These are phyloP conservation scores for Ceryle rudis DNA, from an alignment of 2,797 vertebrate species.

Conservation along the genomic window DNA sequence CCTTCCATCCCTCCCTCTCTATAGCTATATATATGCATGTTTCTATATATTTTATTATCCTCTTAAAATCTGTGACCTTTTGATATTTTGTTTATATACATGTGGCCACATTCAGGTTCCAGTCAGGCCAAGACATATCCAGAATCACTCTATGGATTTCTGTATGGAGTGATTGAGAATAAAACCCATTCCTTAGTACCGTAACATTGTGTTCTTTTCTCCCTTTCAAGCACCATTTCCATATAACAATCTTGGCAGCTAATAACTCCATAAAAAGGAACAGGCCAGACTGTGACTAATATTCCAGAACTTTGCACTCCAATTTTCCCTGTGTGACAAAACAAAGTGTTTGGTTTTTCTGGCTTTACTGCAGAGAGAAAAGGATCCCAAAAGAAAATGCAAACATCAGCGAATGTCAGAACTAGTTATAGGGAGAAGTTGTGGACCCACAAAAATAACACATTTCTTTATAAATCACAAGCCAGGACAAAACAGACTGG, in stretches of 20 bases:
- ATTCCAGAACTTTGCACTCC: slow-evolving; percentile 69
- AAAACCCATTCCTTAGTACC: slow-evolving; percentile 41
- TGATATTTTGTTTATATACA: not conserved
- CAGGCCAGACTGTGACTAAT: slow-evolving; percentile 76
- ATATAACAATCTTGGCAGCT: slow-evolving; percentile 71
- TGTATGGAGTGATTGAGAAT: slow-evolving; percentile 27
- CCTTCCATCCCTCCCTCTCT: not conserved
- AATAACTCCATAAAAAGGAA: slow-evolving; percentile 55
- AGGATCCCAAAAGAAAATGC: slow-evolving; percentile 60
- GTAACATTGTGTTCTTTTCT: slow-evolving; percentile 71
- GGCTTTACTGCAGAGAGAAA: slow-evolving; percentile 45
- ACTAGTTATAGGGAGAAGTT: slow-evolving; percentile 29
- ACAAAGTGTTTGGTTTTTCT: slow-evolving; percentile 69
- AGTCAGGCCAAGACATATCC: slow-evolving; percentile 26
- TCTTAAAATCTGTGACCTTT: not conserved
- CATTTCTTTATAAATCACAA: slow-evolving; percentile 30
- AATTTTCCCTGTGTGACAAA: slow-evolving; percentile 61
- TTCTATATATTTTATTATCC: not conserved
- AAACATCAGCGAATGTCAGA: slow-evolving; percentile 63
- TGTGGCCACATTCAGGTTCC: not conserved
- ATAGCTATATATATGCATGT: not conserved
- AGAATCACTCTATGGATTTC: slow-evolving; percentile 40
- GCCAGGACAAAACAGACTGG: slow-evolving; percentile 50
- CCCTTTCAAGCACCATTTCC: slow-evolving; percentile 68
- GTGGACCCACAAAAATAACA: slow-evolving; percentile 27